A percentile compares a stretch with the other conserved stretches of the same genome.
Evolutionary conservation across 2,888 invertebrate genomes (phyloP).

Genomic region (Catonia carolina): DNA sequence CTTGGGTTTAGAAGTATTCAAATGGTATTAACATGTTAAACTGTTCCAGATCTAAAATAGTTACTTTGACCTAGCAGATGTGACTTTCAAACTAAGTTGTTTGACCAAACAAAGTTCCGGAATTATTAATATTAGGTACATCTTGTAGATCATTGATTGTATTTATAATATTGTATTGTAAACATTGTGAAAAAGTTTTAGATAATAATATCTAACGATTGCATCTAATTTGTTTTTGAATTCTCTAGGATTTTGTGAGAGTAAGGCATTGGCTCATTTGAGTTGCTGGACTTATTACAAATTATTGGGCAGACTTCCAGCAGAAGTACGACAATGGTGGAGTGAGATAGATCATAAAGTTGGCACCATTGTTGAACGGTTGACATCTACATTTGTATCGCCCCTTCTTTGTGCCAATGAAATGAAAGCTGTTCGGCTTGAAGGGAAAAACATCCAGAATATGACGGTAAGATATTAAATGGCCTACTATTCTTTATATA

Average conservation of each 20-base stretch:
- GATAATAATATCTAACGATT: too few relatives aligned
- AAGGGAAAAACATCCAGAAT: slow-evolving; percentile 49
- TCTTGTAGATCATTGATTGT: too few relatives aligned
- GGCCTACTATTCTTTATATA: slow-evolving; percentile 15
- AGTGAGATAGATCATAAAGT: slow-evolving; percentile 57
- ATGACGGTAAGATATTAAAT: slow-evolving; percentile 49
- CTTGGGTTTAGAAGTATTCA: too few relatives aligned
- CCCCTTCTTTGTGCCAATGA: slow-evolving; percentile 60
- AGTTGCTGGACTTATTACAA: slow-evolving; percentile 61
- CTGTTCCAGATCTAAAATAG: too few relatives aligned
- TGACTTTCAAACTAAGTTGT: too few relatives aligned
- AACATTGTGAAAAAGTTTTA: too few relatives aligned
- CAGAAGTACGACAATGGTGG: slow-evolving; percentile 73
- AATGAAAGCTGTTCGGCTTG: slow-evolving; percentile 51
- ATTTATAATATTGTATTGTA: too few relatives aligned
- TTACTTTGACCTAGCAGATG: too few relatives aligned
- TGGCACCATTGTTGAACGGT: slow-evolving; percentile 58
- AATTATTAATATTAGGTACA: too few relatives aligned
- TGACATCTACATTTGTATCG: slow-evolving; percentile 62
- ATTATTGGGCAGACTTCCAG: slow-evolving; percentile 59
- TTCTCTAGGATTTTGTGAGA: slow-evolving; percentile 35
- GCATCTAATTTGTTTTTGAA: too few relatives aligned
- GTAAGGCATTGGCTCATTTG: slow-evolving; percentile 47
- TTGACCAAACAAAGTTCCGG: too few relatives aligned
- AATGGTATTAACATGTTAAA: too few relatives aligned